Evolutionary conservation across 2,113 vertebrate species (phyloP).

Genomic region (Nematolebias whitei): DNA sequence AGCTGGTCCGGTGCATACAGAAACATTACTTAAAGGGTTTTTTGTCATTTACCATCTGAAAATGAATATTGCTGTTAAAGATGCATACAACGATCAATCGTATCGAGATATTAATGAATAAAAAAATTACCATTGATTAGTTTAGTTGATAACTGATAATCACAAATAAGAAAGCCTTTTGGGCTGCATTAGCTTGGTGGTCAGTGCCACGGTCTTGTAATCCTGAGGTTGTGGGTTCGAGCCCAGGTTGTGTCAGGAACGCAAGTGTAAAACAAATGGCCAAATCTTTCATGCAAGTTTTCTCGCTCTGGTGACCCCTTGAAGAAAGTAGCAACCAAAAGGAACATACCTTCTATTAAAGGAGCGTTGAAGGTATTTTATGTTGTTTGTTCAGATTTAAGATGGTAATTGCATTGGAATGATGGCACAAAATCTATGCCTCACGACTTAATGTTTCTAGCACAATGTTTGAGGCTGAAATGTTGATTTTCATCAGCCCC

Average conservation of each 20-base stretch:
- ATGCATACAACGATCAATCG: constrained; percentile 18
- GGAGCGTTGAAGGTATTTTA: constrained; percentile 30
- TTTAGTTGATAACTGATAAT: constrained; percentile 4
- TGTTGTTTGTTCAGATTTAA: constrained; percentile 55
- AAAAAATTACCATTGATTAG: constrained; percentile 22
- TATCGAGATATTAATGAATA: constrained; percentile 8
- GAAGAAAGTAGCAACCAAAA: too few species aligned
- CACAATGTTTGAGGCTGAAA: constrained; percentile 59
- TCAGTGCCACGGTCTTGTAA: too few species aligned
- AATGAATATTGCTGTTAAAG: constrained; percentile 21
- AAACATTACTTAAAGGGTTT: constrained; percentile 42
- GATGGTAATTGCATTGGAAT: constrained; percentile 48
- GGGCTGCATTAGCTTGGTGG: too few species aligned
- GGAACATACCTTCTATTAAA: too few species aligned
- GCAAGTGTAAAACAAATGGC: too few species aligned
- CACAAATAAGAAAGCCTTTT: not conserved
- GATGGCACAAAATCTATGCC: constrained; percentile 39
- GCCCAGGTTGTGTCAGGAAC: too few species aligned
- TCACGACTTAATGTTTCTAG: constrained; percentile 43
- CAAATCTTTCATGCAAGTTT: too few species aligned
- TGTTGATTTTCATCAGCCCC: constrained; percentile 44
- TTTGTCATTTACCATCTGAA: constrained; percentile 34
- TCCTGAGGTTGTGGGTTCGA: too few species aligned
- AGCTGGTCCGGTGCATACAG: too few species aligned
- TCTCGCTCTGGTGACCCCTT: too few species aligned